Conservation (phyloP, 1,140 invertebrate genomes). For the Rhyacophila brunnea region DNA sequence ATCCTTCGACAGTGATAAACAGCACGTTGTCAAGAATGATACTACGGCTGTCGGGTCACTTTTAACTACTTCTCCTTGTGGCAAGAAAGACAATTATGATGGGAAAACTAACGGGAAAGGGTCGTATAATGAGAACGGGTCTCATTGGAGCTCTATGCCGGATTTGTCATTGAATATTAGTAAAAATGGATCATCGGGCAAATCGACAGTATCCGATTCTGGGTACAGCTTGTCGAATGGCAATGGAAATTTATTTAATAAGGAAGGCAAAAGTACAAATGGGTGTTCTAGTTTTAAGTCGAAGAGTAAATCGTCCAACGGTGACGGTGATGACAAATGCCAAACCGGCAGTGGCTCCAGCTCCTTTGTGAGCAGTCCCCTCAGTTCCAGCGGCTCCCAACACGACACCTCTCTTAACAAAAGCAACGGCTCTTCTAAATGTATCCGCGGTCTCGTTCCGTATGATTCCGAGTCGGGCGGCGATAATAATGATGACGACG, state of each 20-base stretch:
- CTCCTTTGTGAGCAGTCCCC: background rate
- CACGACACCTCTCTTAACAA: background rate
- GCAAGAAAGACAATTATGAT: no score
- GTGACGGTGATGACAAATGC: background rate
- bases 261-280: conserved; percentile 40
- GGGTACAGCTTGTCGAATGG: background rate
- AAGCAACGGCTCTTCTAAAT: conserved; percentile 1
- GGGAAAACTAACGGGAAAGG: no score
- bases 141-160: no score
- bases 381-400: background rate
- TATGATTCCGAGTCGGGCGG: conserved; percentile 49
- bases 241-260: conserved; percentile 38
- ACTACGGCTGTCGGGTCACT: no score
- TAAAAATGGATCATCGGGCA: no score
- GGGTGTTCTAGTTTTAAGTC: conserved; percentile 42
- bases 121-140: no score
- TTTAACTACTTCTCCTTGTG: no score
- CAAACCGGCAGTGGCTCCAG: background rate
- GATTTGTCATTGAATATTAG: no score
- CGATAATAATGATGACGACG: conserved; percentile 33
- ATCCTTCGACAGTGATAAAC: background rate
- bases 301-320: conserved; percentile 38
- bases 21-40: no score
- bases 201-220: no score
- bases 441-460: conserved; percentile 37